Conservation (phyloP, 2,113 vertebrate species). For the Gymnogyps californianus region DNA sequence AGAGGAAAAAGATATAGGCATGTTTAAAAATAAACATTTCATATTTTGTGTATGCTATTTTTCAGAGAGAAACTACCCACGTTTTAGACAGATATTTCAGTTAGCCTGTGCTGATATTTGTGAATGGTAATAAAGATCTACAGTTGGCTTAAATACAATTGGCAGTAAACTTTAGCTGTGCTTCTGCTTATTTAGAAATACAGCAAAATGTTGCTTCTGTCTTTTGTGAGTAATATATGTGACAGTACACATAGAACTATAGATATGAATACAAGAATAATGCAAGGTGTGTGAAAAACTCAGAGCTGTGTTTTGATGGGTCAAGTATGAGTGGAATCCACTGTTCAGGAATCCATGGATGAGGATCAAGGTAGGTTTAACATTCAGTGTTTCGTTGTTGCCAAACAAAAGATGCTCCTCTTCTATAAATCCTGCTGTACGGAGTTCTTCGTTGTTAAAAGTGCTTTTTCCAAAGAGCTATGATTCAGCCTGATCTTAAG, state of each 20-base stretch:
- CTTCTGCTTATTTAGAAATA: neutral
- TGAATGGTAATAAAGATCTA: neutral
- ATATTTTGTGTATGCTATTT: neutral
- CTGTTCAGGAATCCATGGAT: neutral
- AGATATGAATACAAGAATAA: neutral
- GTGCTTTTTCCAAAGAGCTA: neutral
- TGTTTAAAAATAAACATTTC: neutral
- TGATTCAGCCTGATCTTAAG: slow-evolving; percentile 28
- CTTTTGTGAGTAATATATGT: neutral
- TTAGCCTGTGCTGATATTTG: neutral
- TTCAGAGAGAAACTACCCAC: neutral
- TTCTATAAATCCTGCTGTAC: neutral
- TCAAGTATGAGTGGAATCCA: neutral
- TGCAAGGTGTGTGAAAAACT: neutral
- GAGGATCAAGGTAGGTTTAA: neutral
- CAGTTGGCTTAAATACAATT: neutral
- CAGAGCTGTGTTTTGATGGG: neutral
- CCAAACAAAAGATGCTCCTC: neutral
- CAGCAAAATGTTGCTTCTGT: neutral
- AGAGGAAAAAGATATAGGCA: neutral
- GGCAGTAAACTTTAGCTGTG: neutral
- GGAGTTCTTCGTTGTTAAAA: neutral
- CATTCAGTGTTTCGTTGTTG: neutral
- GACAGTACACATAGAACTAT: neutral
- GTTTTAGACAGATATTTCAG: neutral